A percentile compares a stretch with the other conserved stretches of the same genome.
phyloP scores from a whole-genome alignment of 1,140 invertebrate species.

The Temnothorax longispinosus region DNA sequence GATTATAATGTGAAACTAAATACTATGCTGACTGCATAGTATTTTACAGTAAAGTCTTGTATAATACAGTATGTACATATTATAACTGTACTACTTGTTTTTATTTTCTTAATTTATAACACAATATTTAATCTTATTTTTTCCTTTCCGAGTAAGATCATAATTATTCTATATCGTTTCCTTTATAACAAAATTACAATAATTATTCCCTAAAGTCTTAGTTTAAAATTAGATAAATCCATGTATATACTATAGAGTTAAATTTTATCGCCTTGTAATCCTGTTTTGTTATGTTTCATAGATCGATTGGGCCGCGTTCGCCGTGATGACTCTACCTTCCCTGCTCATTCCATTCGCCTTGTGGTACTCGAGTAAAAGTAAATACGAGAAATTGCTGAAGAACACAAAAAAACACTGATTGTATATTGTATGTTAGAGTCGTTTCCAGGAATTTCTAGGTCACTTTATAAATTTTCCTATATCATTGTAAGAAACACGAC shows the following conservation, averaged over 20 bases:
- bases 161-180: not conserved
- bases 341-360: conserved; percentile 97
- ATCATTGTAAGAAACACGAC: conserved; percentile 79
- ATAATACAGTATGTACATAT: not conserved
- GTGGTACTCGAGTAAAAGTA: conserved; percentile 97
- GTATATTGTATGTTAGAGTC: conserved; percentile 53
- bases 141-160: not conserved
- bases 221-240: not conserved
- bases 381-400: conserved; percentile 93
- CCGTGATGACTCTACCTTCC: conserved; percentile 97
- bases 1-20: not conserved
- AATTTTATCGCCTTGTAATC: not conserved
- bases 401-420: conserved; percentile 82
- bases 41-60: not conserved
- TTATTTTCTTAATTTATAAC: not conserved
- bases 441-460: conserved; percentile 61
- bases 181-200: not conserved
- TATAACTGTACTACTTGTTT: not conserved
- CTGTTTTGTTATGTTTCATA: conserved; percentile 73
- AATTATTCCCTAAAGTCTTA: not conserved
- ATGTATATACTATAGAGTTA: not conserved
- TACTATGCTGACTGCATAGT: too few species aligned
- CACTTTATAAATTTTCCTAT: conserved; percentile 66
- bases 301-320: conserved; percentile 98
- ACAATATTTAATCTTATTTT: not conserved